Conservation (phyloP, 2,888 invertebrate species). For the Anoplius nigerrimus region DNA sequence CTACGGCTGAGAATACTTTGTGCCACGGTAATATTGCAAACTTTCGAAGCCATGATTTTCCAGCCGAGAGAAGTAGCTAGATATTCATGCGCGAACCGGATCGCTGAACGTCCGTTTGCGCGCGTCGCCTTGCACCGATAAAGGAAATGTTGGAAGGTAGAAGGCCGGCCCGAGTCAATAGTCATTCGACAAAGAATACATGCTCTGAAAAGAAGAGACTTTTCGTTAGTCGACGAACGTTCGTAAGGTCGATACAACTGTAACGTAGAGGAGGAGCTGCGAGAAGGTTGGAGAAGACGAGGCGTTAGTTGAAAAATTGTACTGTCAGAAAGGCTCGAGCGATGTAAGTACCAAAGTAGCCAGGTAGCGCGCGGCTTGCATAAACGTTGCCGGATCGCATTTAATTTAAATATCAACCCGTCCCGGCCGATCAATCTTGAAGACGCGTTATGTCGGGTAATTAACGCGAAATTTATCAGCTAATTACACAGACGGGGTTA, state of each 20-base stretch:
- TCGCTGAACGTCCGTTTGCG: too few relatives aligned
- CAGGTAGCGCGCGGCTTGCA: constrained; percentile 14
- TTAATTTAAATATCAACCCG: constrained; percentile 59
- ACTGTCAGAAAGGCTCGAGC: constrained; percentile 16
- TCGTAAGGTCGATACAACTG: too few relatives aligned
- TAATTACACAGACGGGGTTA: constrained; percentile 65
- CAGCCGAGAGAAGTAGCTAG: not conserved
- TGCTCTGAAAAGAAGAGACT: too few relatives aligned
- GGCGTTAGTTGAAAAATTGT: not conserved
- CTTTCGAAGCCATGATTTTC: not conserved
- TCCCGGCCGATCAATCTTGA: constrained; percentile 51
- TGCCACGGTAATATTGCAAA: too few relatives aligned
- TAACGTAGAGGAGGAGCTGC: too few relatives aligned
- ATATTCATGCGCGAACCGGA: not conserved
- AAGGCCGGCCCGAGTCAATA: too few relatives aligned
- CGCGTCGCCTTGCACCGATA: too few relatives aligned
- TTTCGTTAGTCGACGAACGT: too few relatives aligned
- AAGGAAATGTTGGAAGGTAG: too few relatives aligned
- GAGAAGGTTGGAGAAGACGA: too few relatives aligned
- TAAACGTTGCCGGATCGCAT: constrained; percentile 39
- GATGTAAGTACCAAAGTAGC: constrained; percentile 18
- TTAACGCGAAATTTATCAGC: constrained; percentile 65
- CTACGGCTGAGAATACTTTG: too few relatives aligned
- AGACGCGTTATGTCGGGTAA: constrained; percentile 46
- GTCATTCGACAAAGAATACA: too few relatives aligned